Conservation (phyloP, 2,888 invertebrate genomes). For the Torymus aiolomorphi region DNA sequence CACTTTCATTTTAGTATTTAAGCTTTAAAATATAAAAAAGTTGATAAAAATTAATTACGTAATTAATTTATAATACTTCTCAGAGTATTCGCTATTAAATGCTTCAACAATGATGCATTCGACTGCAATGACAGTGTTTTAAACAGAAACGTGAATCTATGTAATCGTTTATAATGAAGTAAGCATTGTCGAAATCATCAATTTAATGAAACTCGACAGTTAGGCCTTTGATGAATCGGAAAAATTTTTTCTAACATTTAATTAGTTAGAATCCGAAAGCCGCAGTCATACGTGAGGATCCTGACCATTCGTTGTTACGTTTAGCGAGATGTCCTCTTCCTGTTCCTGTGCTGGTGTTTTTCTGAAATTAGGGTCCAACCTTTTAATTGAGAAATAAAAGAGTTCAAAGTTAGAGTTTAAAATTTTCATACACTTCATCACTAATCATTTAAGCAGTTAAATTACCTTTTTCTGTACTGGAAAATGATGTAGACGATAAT, state of each 20-base stretch:
- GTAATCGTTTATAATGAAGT: constrained; percentile 18
- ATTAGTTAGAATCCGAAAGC: constrained; percentile 30
- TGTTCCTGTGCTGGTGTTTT: constrained; percentile 71
- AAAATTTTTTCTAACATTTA: constrained; percentile 23
- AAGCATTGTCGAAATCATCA: background rate
- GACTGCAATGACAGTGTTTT: constrained; percentile 8
- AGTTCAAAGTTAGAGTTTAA: constrained; percentile 11
- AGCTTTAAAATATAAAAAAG: constrained; percentile 21
- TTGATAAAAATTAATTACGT: constrained; percentile 22
- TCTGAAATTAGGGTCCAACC: constrained; percentile 67
- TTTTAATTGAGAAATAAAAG: constrained; percentile 43
- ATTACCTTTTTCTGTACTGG: constrained; percentile 82
- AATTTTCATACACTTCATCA: background rate
- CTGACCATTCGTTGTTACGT: constrained; percentile 59
- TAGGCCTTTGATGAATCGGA: constrained; percentile 41
- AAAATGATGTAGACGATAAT: constrained; percentile 85
- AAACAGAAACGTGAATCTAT: constrained; percentile 18
- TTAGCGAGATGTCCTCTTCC: constrained; percentile 73
- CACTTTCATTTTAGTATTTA: constrained; percentile 19
- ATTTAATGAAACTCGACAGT: constrained; percentile 3
- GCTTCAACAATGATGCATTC: constrained; percentile 37
- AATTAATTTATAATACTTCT: constrained; percentile 58
- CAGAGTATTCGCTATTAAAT: constrained; percentile 60
- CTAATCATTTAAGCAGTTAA: constrained; percentile 37
- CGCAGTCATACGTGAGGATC: constrained; percentile 69